These are phyloP conservation scores for Streptopelia turtur DNA, from an alignment of 2,797 vertebrate species.

Conservation along the genomic window DNA sequence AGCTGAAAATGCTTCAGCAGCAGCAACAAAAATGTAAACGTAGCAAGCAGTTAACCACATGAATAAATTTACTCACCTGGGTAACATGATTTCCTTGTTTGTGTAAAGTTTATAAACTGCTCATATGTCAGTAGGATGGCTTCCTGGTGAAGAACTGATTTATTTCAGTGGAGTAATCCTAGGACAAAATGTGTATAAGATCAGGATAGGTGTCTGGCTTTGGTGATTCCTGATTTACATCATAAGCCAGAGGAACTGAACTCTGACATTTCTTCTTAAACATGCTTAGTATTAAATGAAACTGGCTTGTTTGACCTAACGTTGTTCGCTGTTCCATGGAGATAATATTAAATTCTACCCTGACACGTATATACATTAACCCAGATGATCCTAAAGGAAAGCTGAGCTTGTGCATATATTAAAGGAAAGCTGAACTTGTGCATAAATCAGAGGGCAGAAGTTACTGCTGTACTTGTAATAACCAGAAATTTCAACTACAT, in stretches of 20 bases:
- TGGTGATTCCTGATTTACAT: conserved; percentile 30
- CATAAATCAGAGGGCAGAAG: background rate
- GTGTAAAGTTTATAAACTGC: background rate
- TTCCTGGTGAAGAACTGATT: conserved; percentile 32
- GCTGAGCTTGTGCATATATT: background rate
- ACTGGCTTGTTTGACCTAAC: background rate
- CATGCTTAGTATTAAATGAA: conserved; percentile 24
- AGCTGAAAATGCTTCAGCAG: background rate
- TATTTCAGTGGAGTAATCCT: conserved; percentile 32
- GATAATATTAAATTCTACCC: conserved; percentile 36
- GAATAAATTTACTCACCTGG: conserved; percentile 49
- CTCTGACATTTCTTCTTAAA: conserved; percentile 50
- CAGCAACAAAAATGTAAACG: background rate
- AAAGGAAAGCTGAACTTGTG: background rate
- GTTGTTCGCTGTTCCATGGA: background rate
- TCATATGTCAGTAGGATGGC: background rate
- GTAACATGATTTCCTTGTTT: background rate
- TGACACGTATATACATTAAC: conserved; percentile 15
- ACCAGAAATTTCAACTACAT: background rate
- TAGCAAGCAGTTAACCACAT: background rate
- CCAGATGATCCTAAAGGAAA: conserved; percentile 4
- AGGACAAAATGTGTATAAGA: background rate
- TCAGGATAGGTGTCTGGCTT: conserved; percentile 19
- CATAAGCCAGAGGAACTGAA: background rate
- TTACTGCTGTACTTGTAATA: background rate